These are phyloP conservation scores for Dryobotodes eremita DNA, from an alignment of 2,888 invertebrate species.

Conservation along the genomic window DNA sequence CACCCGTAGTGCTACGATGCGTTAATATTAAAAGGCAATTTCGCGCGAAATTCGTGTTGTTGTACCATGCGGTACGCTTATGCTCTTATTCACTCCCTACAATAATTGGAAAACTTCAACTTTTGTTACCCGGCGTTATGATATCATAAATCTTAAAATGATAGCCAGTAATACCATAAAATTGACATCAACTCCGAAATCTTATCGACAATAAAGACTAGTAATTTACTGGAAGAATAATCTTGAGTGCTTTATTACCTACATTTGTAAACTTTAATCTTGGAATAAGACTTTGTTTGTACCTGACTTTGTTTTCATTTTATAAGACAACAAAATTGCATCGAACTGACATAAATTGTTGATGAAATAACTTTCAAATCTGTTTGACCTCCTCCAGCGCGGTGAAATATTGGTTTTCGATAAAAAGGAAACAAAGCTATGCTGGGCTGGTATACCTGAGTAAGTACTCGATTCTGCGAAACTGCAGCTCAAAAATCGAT, in stretches of 20 bases:
- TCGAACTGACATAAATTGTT: constrained; percentile 18
- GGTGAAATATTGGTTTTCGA: constrained; percentile 60
- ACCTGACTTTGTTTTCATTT: constrained; percentile 15
- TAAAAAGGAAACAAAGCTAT: constrained; percentile 54
- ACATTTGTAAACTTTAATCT: constrained; percentile 12
- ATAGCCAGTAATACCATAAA: constrained; percentile 35
- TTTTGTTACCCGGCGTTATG: constrained; percentile 40
- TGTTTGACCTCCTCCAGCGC: constrained; percentile 39
- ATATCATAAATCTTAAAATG: constrained; percentile 44
- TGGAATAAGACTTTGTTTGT: constrained; percentile 7
- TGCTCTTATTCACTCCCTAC: constrained; percentile 42
- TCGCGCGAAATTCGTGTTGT: constrained; percentile 53
- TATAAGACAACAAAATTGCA: constrained; percentile 14
- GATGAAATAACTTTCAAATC: constrained; percentile 37
- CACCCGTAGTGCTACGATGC: constrained; percentile 62
- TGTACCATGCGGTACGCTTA: constrained; percentile 52
- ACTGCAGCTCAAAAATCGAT: constrained; percentile 90
- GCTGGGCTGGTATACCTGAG: constrained; percentile 77
- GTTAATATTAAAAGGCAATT: constrained; percentile 68
- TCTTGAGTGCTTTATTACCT: constrained; percentile 25
- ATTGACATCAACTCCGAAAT: constrained; percentile 32
- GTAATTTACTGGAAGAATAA: constrained; percentile 34
- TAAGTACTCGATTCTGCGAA: constrained; percentile 81
- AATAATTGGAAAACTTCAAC: constrained; percentile 55
- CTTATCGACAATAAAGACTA: constrained; percentile 36